phyloP scores from a whole-genome alignment of 2,888 invertebrate genomes.

The Dioctria rufipes region DNA sequence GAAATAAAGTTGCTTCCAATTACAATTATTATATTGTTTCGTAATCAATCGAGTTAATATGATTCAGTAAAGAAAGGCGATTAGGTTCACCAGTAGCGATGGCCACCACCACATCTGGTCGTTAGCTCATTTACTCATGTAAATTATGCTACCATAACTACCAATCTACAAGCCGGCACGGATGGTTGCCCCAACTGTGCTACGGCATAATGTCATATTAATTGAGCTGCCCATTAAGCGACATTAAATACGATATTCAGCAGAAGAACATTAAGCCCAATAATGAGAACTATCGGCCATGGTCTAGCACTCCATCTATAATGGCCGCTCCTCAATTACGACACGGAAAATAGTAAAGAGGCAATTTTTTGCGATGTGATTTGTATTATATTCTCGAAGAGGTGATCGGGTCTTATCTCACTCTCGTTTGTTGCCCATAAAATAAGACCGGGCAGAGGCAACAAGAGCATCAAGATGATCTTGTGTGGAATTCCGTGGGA shows the following conservation, averaged over 20 bases:
- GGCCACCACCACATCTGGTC: slow-evolving; percentile 24
- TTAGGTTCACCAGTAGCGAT: slow-evolving; percentile 23
- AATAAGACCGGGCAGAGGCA: slow-evolving; percentile 3
- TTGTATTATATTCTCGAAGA: neutral
- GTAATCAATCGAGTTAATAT: slow-evolving; percentile 51
- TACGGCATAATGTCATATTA: slow-evolving; percentile 46
- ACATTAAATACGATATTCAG: slow-evolving; percentile 33
- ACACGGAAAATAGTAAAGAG: neutral
- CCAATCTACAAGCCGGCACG: slow-evolving; percentile 33
- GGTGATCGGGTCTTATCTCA: slow-evolving; percentile 10
- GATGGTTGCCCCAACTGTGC: slow-evolving; percentile 25
- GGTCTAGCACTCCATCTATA: neutral
- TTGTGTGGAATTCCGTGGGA: no score
- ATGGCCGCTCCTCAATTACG: slow-evolving; percentile 41
- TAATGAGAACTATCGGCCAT: slow-evolving; percentile 47
- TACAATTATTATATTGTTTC: slow-evolving; percentile 50
- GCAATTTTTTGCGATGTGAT: slow-evolving; percentile 24
- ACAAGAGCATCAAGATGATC: neutral
- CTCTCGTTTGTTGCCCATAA: slow-evolving; percentile 32
- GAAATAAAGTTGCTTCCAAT: slow-evolving; percentile 53
- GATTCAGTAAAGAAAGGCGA: slow-evolving; percentile 35
- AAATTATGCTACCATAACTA: slow-evolving; percentile 27
- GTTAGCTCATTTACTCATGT: slow-evolving; percentile 51
- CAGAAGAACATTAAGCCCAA: slow-evolving; percentile 26
- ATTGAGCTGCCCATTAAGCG: slow-evolving; percentile 51